phyloP scores from a whole-genome alignment of 2,797 vertebrate species.

The Cossypha heuglini region DNA sequence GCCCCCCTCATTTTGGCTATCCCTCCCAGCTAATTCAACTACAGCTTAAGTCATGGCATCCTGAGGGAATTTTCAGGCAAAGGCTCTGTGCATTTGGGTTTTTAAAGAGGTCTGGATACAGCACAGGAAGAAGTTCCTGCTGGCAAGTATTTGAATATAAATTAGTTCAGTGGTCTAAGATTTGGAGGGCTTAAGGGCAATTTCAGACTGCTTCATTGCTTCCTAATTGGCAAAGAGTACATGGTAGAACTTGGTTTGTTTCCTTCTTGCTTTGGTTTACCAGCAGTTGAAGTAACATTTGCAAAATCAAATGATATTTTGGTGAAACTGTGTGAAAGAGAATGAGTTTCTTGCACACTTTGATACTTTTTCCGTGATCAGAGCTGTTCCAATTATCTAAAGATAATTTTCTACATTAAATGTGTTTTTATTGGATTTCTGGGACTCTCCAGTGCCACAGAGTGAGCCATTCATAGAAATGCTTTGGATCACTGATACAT shows the following conservation, averaged over 20 bases:
- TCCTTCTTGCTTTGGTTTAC: conserved; percentile 5
- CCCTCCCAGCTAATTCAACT: conserved; percentile 8
- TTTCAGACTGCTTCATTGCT: neutral
- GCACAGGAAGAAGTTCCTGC: neutral
- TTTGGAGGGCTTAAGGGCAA: neutral
- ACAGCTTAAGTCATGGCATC: neutral
- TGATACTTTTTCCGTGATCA: neutral
- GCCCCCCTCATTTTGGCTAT: neutral
- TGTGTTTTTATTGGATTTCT: neutral
- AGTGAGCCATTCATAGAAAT: neutral
- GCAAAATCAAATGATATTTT: neutral
- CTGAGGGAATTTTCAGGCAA: neutral
- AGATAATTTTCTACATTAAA: neutral
- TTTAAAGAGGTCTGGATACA: neutral
- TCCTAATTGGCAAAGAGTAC: neutral
- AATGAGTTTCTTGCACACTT: neutral
- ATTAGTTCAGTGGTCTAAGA: neutral
- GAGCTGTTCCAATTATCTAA: neutral
- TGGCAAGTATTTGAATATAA: neutral
- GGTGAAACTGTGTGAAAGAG: neutral
- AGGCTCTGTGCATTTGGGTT: neutral
- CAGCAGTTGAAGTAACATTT: neutral
- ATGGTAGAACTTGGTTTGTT: neutral
- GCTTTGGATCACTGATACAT: neutral
- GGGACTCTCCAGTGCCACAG: neutral